Evolutionary conservation across 2,113 vertebrate genomes (phyloP).

Genomic region (Xyrauchen texanus): DNA sequence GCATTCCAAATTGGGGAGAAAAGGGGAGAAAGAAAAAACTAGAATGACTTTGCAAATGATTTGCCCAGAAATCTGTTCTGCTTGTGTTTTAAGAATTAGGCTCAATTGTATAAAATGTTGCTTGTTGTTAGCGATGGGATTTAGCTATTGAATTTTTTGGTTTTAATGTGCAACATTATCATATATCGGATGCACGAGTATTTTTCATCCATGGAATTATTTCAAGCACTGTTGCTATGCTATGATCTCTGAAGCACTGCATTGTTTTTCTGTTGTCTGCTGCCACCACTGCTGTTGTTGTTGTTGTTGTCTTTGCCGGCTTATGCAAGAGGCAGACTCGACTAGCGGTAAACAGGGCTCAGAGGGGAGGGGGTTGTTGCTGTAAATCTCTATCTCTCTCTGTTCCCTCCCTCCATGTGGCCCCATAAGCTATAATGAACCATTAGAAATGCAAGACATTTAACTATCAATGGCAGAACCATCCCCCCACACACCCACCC

Average conservation of each 20-base stretch:
- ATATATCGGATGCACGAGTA: too few species aligned
- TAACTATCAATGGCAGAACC: conserved; percentile 63
- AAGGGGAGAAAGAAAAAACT: too few species aligned
- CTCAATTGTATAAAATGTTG: too few species aligned
- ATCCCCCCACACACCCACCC: conserved; percentile 25
- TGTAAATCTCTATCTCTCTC: conserved; percentile 35
- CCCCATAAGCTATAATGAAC: conserved; percentile 71
- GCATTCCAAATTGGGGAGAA: too few species aligned
- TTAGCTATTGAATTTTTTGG: too few species aligned
- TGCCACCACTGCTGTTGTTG: conserved; percentile 49
- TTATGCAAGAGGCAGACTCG: conserved; percentile 64
- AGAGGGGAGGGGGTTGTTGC: conserved; percentile 46
- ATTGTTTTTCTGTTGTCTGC: conserved; percentile 37
- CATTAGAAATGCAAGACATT: conserved; percentile 75
- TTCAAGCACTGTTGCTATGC: too few species aligned
- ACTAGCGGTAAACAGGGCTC: conserved; percentile 64
- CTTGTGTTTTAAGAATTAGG: too few species aligned
- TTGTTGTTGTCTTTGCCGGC: conserved; percentile 60
- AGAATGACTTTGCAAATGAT: too few species aligned
- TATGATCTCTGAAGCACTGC: background rate
- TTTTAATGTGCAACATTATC: too few species aligned
- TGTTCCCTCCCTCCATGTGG: conserved; percentile 53
- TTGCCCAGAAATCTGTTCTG: too few species aligned
- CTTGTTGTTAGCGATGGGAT: too few species aligned
- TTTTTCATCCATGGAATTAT: too few species aligned